Evolutionary conservation across 2,888 invertebrate species (phyloP), one percentile per base, ranked within the genome.

Genomic region (Antheraea assamensis): DNA sequence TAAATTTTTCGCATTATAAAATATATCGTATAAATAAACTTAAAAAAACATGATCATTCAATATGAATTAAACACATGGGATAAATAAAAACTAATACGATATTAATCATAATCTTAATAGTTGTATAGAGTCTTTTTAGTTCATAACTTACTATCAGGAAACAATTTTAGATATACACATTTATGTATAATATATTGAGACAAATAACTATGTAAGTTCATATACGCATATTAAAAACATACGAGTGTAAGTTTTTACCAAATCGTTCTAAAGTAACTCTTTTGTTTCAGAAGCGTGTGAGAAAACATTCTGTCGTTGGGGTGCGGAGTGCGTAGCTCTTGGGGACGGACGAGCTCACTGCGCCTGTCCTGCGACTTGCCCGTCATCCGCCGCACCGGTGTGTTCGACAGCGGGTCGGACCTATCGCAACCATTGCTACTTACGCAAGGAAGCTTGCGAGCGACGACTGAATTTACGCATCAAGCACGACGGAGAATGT

Each of bases 371-470:
- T 2, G 95, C 95, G 35, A 96, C 96, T 77, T 98, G 98, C 88
- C 96, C 97, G 47, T 95, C 96, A 72, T 96, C 97, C 81, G 96
- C 97, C 79, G 97, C 98, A 84, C 96, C 97, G 3, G 98, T 98
- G 47, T 98, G 98, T 86, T 98, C 98, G 31, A 98, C 98, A 0
- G 97, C 98, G 79, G 98, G 98, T 70, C 95, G 97, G 76, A 98
- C 98, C 15, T 98, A 98, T 91, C 95, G 97, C 72, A 98, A 98
- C 93, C 96, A 97, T 89, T 98, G 98, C 93, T 96, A 97, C 85
- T 94, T 98, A 79, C 95, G 97, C 74, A 96, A 97, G 85, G 96
- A 96, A 81, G 96, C 97, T 74, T 98, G 98, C 90, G 96, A 96
- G 85, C 95, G 96, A 79, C 95, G 96, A 79, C 96, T 96, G 83